Conservation (phyloP, 2,797 vertebrate genomes). For the Pteronotus mesoamericanus region DNA sequence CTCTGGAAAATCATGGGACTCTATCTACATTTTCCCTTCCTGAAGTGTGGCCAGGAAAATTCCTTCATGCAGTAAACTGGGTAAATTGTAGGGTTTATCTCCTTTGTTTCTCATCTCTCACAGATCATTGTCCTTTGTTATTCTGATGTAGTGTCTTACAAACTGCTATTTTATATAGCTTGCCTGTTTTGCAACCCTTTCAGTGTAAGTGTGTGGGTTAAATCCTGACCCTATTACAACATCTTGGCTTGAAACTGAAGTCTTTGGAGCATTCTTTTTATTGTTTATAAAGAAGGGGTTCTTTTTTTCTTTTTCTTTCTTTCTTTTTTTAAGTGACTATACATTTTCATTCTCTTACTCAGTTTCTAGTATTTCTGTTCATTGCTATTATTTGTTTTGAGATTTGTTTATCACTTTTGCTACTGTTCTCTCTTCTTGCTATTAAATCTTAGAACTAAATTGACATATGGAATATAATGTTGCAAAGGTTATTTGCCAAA, state of each 20-base stretch:
- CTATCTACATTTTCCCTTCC: not conserved
- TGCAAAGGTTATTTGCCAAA: slow-evolving; percentile 11
- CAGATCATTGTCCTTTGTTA: not conserved
- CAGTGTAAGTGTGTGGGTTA: not conserved
- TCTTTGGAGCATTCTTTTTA: not conserved
- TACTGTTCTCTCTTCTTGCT: not conserved
- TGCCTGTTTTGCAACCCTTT: slow-evolving; percentile 7
- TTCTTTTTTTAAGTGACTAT: not conserved
- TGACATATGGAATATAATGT: not conserved
- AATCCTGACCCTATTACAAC: not conserved
- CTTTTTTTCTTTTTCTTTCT: not conserved
- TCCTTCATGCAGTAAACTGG: not conserved
- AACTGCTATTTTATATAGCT: not conserved
- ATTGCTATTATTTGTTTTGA: not conserved
- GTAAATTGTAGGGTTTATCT: not conserved
- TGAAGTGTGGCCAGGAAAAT: not conserved
- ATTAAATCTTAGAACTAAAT: slow-evolving; percentile 19
- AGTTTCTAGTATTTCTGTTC: not conserved
- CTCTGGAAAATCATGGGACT: not conserved
- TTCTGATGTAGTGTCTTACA: not conserved
- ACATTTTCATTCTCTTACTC: not conserved
- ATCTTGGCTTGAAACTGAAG: not conserved
- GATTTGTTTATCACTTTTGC: slow-evolving; percentile 21
- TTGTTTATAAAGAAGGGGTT: not conserved
- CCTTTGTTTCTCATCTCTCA: not conserved